phyloP scores from a whole-genome alignment of 2,888 invertebrate species.

The Omphaloscelis lunosa region DNA sequence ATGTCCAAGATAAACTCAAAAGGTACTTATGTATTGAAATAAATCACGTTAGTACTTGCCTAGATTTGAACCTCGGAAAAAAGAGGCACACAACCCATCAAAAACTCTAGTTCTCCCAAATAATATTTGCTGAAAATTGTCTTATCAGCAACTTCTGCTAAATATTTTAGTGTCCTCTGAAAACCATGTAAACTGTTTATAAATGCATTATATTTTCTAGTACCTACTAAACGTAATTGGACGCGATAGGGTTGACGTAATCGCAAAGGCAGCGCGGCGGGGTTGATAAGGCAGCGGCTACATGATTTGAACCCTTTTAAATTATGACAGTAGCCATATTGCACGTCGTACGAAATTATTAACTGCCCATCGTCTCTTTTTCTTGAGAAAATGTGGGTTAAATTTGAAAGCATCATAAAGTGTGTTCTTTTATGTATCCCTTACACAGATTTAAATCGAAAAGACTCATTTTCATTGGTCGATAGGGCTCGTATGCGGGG shows the following conservation, averaged over 20 bases:
- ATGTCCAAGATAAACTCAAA: not conserved
- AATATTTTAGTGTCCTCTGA: not conserved
- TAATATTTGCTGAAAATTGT: not conserved
- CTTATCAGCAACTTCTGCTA: not conserved
- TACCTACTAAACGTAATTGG: slow-evolving; percentile 25
- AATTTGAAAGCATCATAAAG: not conserved
- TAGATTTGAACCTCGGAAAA: not conserved
- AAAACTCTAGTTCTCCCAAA: not conserved
- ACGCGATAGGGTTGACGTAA: slow-evolving; percentile 26
- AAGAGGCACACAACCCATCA: not conserved
- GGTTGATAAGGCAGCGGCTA: slow-evolving; percentile 19
- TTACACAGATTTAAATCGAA: too few species aligned
- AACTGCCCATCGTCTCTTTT: slow-evolving; percentile 4
- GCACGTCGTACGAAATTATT: slow-evolving; percentile 23
- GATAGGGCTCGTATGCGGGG: too few species aligned
- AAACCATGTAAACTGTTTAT: slow-evolving; percentile 4
- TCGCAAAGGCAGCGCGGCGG: slow-evolving; percentile 14
- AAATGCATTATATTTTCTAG: slow-evolving; percentile 15
- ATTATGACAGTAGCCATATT: slow-evolving; percentile 35
- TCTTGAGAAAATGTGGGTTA: not conserved
- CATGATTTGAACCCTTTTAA: slow-evolving; percentile 43
- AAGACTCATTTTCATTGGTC: too few species aligned
- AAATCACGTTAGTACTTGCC: not conserved
- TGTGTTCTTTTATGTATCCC: not conserved
- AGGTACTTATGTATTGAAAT: not conserved